A percentile compares a stretch with the other conserved stretches of the same genome.
Evolutionary conservation across 1,140 invertebrate genomes (phyloP).

Genomic region (Paramacrobiotus metropolitanus): DNA sequence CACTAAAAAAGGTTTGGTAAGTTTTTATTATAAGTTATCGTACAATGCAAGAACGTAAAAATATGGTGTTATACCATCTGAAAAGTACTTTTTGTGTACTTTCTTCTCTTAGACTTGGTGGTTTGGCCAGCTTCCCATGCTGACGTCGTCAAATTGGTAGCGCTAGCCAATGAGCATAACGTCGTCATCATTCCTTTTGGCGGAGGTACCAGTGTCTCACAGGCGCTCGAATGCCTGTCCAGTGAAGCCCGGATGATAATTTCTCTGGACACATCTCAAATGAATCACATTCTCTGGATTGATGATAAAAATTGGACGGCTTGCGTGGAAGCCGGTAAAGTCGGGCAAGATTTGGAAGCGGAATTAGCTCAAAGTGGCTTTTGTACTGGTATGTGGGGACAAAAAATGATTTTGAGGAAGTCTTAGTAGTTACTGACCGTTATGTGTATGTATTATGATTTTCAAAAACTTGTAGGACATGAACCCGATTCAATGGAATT

Average conservation of each 20-base stretch:
- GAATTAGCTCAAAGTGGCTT: conserved; percentile 35
- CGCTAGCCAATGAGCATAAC: conserved; percentile 42
- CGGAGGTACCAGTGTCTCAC: conserved; percentile 83
- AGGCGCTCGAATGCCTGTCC: conserved; percentile 58
- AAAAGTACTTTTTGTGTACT: conserved; percentile 5
- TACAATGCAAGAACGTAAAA: no score
- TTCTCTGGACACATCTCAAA: conserved; percentile 76
- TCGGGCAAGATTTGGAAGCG: conserved; percentile 73
- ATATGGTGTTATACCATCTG: no score
- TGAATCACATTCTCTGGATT: conserved; percentile 84
- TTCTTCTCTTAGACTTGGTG: conserved; percentile 8
- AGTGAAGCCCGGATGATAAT: conserved; percentile 59
- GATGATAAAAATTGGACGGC: conserved; percentile 64
- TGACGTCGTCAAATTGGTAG: conserved; percentile 54
- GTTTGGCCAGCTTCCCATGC: conserved; percentile 36
- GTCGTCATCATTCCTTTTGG: conserved; percentile 83
- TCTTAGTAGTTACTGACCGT: no score
- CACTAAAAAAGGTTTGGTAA: no score
- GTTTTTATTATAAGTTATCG: no score
- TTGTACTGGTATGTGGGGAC: conserved; percentile 42
- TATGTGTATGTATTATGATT: no score
- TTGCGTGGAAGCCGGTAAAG: conserved; percentile 64
- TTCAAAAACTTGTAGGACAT: conserved; percentile 39
- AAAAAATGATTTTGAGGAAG: no score
- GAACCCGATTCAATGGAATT: conserved; percentile 97